Percentiles rank a stretch among this genome's conserved stretches.
These are phyloP conservation scores for Papilio polytes DNA, from an alignment of 1,140 invertebrate species.

Conservation along the genomic window DNA sequence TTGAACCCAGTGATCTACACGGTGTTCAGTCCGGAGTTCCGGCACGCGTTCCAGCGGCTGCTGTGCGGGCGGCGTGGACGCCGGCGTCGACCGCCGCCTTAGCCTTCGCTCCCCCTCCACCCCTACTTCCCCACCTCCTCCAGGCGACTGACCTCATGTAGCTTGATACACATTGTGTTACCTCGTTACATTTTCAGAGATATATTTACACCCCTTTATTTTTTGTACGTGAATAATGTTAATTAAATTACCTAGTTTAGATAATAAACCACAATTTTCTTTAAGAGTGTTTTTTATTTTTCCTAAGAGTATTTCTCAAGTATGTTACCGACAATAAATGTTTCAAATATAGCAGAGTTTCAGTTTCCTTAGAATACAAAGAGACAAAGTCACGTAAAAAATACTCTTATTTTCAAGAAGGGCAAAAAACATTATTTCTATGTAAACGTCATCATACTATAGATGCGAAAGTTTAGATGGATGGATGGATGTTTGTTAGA, in stretches of 20 bases:
- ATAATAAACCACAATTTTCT: conserved; percentile 71
- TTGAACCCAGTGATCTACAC: conserved; percentile 96
- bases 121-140: conserved; percentile 45
- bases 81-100: conserved; percentile 76
- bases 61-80: conserved; percentile 87
- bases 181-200: conserved; percentile 84
- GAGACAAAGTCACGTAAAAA: too few relatives aligned
- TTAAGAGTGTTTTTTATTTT: conserved; percentile 57
- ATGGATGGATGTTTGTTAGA: too few relatives aligned
- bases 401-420: too few relatives aligned
- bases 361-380: too few relatives aligned
- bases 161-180: conserved; percentile 75
- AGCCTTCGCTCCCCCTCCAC: conserved; percentile 43
- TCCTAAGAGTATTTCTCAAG: background rate
- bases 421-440: too few relatives aligned
- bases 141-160: conserved; percentile 76
- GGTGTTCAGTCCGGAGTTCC: conserved; percentile 94
- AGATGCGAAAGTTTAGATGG: too few relatives aligned
- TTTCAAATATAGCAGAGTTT: background rate
- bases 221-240: conserved; percentile 81
- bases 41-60: conserved; percentile 93
- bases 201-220: conserved; percentile 83
- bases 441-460: too few relatives aligned
- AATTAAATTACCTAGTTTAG: conserved; percentile 74
- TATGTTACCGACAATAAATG: background rate